These are phyloP conservation scores for Dione vanillae DNA, from an alignment of 2,888 invertebrate species.

Conservation along the genomic window DNA sequence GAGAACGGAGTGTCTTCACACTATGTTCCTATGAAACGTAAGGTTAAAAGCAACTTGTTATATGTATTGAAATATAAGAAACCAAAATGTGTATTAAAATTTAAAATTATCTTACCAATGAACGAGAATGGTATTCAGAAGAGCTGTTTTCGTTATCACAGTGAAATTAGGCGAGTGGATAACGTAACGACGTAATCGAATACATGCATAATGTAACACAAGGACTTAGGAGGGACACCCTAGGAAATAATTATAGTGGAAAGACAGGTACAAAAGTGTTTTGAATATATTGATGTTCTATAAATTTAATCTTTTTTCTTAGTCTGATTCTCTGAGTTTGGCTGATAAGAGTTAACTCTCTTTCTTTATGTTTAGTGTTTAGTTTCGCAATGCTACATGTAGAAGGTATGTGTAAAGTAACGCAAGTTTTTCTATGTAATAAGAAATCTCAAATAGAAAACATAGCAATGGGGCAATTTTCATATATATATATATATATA, in stretches of 20 bases:
- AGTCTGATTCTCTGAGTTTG: no score
- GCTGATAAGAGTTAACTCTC: no score
- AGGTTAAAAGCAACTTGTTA: background rate
- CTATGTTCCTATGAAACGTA: no score
- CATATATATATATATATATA: no score
- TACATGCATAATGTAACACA: conserved; percentile 35
- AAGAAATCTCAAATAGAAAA: no score
- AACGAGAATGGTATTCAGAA: conserved; percentile 11
- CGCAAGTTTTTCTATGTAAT: no score
- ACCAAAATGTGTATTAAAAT: background rate
- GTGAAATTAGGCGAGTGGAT: conserved; percentile 35
- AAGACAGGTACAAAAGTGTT: conserved; percentile 9
- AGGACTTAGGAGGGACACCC: conserved; percentile 16
- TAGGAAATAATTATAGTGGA: conserved; percentile 29
- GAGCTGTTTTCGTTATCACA: conserved; percentile 21
- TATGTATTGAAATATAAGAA: background rate
- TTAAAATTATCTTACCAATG: background rate
- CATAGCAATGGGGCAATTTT: no score
- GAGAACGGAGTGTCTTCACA: no score
- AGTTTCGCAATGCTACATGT: no score
- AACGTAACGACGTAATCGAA: conserved; percentile 34
- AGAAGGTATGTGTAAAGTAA: no score
- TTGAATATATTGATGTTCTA: conserved; percentile 1
- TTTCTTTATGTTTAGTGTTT: no score
- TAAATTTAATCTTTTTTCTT: background rate